phyloP scores from a whole-genome alignment of 2,888 invertebrate species.

The Mimumesa dahlbomi region DNA sequence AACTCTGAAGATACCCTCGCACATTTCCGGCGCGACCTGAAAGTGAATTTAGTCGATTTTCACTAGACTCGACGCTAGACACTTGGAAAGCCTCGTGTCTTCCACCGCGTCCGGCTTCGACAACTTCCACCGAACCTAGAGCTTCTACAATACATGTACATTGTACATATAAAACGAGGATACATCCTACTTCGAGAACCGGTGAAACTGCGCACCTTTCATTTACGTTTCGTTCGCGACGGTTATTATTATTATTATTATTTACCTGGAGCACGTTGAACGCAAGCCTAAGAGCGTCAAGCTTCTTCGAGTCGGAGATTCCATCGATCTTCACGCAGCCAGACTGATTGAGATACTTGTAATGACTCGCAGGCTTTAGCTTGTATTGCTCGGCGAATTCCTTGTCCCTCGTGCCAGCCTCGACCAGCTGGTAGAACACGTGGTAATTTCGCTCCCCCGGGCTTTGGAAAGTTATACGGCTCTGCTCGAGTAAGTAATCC shows the following conservation, averaged over 20 bases:
- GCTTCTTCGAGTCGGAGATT: slow-evolving; percentile 85
- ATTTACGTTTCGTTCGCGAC: too few relatives aligned
- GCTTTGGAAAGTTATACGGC: slow-evolving; percentile 94
- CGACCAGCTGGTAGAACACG: slow-evolving; percentile 94
- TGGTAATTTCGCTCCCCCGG: slow-evolving; percentile 94
- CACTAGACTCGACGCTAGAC: too few relatives aligned
- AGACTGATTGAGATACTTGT: slow-evolving; percentile 91
- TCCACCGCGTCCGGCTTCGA: too few relatives aligned
- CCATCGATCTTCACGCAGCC: slow-evolving; percentile 87
- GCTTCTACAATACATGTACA: too few relatives aligned
- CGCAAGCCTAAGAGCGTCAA: slow-evolving; percentile 93
- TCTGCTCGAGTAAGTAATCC: slow-evolving; percentile 94
- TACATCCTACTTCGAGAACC: too few relatives aligned
- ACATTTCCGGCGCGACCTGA: slow-evolving; percentile 91
- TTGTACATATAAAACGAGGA: too few relatives aligned
- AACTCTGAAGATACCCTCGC: slow-evolving; percentile 93
- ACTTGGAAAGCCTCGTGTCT: too few relatives aligned
- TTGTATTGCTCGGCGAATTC: slow-evolving; percentile 89
- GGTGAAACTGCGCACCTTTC: too few relatives aligned
- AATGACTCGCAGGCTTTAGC: slow-evolving; percentile 88
- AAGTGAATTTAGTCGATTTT: too few relatives aligned
- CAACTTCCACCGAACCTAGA: too few relatives aligned
- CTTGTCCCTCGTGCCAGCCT: slow-evolving; percentile 90
- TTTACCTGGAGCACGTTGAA: slow-evolving; percentile 90
- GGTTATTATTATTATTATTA: too few relatives aligned